These are phyloP conservation scores for Choristoneura fumiferana DNA, from an alignment of 1,140 invertebrate species.

Conservation along the genomic window DNA sequence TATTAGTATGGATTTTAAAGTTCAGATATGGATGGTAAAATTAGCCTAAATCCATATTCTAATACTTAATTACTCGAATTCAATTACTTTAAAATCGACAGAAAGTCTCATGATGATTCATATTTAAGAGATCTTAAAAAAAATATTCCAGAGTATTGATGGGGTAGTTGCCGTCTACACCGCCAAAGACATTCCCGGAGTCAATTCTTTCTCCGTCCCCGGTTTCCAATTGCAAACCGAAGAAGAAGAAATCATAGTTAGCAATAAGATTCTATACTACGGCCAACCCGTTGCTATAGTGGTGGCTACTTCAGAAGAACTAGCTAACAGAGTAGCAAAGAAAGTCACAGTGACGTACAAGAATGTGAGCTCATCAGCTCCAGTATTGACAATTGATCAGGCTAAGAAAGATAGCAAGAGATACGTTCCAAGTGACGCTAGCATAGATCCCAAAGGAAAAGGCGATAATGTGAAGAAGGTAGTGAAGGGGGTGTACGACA, in stretches of 20 bases:
- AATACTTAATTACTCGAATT: too few relatives aligned
- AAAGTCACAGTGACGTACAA: conserved; percentile 85
- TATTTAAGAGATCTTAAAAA: too few relatives aligned
- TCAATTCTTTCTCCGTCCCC: conserved; percentile 73
- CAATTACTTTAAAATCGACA: too few relatives aligned
- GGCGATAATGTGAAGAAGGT: conserved; percentile 57
- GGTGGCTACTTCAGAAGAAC: conserved; percentile 80
- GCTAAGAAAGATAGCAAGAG: conserved; percentile 54
- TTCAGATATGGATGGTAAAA: too few relatives aligned
- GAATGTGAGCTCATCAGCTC: conserved; percentile 47
- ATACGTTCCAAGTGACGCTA: conserved; percentile 35
- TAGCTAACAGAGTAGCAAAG: conserved; percentile 82
- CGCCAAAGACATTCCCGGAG: conserved; percentile 85
- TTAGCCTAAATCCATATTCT: too few relatives aligned
- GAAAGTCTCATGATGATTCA: too few relatives aligned
- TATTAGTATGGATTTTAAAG: too few relatives aligned
- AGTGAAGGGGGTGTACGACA: conserved; percentile 57
- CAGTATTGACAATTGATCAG: conserved; percentile 60
- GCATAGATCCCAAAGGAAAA: conserved; percentile 59
- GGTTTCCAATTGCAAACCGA: conserved; percentile 50
- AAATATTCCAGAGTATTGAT: conserved; percentile 75
- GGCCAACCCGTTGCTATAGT: conserved; percentile 88
- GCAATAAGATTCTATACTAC: conserved; percentile 79
- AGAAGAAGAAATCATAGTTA: conserved; percentile 79
- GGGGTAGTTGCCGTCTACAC: conserved; percentile 84